Base-by-base conservation (phyloP, 2,888 invertebrate genomes). In the Melikaiella ostensackeni region DNA sequence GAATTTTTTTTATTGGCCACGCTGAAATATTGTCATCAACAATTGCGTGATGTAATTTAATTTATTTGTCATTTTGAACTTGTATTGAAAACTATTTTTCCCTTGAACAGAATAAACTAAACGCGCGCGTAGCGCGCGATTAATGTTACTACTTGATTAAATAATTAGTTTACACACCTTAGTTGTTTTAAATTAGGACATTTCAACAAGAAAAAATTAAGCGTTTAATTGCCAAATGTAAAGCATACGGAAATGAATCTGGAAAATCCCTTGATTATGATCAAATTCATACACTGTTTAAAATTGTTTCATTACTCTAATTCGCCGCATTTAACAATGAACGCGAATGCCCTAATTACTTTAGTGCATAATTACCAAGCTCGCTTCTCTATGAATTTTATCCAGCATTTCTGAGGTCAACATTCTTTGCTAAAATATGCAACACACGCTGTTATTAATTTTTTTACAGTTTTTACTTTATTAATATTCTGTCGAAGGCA, bases 271-370 rank as follows among this genome's bases (percentile, higher is more conserved):
- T 7, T 35, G 33, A 63, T 63, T 63, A 24, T 35, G 35, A 63
- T 35, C 11, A 35, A 35, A 63, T 63, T 5, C 35, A 63, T 9
- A 63, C n/a, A 21, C 63, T 63, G 63, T 11, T 35, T 63, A 21
- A 35, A 63, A 35, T 63, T 62, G 62, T 63, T n/a, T 33, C 63
- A 35, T 35, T 63, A 63, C 35, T 19, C n/a, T 63, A 63, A 35
- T 63, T 63, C n/a, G 35, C 33, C 33, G 2, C 11, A 63, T 1
- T 35, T 63, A 21, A 33, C 35, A 63, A 63, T 62, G 21, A 62
- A 33, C 19, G 35, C n/a, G 62, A 62, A 62, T 35, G 9, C 19
- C 62, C 19, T 62, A 35, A 62, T 62, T 62, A 35, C n/a, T 24
- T 1, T 1, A 24, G 57, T 57, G n/a, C 21, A 24, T 62, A 62